These are phyloP conservation scores for Pangasius larnaudii DNA, from an alignment of 2,797 vertebrate species.

Conservation along the genomic window DNA sequence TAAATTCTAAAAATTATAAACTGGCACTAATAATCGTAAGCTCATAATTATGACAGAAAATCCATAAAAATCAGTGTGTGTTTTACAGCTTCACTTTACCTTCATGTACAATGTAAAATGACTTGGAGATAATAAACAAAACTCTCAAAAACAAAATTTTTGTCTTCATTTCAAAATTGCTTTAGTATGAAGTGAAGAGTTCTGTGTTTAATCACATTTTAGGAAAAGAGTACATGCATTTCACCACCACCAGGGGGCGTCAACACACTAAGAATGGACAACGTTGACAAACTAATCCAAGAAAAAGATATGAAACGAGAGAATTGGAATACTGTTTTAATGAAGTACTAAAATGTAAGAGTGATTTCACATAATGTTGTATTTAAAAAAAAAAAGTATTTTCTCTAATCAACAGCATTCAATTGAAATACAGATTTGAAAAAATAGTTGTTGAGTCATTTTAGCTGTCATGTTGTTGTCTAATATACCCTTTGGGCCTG, in stretches of 20 bases:
- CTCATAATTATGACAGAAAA: background rate
- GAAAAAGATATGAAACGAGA: background rate
- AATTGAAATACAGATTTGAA: too few relatives aligned
- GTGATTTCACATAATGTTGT: background rate
- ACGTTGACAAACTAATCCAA: too few relatives aligned
- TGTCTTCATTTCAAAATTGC: too few relatives aligned
- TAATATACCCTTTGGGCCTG: background rate
- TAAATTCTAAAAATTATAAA: background rate
- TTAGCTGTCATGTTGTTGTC: background rate
- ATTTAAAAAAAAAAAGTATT: too few relatives aligned
- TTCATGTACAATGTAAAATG: background rate
- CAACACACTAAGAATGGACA: background rate
- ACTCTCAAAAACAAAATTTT: too few relatives aligned
- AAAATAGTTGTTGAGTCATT: background rate
- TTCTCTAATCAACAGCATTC: background rate
- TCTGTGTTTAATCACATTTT: background rate
- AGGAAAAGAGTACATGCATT: background rate
- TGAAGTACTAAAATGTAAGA: background rate
- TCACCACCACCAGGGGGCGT: conserved; percentile 18
- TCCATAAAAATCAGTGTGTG: background rate
- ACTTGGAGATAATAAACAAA: background rate
- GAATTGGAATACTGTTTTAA: background rate
- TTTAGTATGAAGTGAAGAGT: background rate
- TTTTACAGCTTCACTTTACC: background rate
- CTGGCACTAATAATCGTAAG: too few relatives aligned